A percentile compares a stretch with the other conserved stretches of the same genome.
These are phyloP conservation scores for Limonius californicus DNA, from an alignment of 1,140 invertebrate species.

Conservation along the genomic window DNA sequence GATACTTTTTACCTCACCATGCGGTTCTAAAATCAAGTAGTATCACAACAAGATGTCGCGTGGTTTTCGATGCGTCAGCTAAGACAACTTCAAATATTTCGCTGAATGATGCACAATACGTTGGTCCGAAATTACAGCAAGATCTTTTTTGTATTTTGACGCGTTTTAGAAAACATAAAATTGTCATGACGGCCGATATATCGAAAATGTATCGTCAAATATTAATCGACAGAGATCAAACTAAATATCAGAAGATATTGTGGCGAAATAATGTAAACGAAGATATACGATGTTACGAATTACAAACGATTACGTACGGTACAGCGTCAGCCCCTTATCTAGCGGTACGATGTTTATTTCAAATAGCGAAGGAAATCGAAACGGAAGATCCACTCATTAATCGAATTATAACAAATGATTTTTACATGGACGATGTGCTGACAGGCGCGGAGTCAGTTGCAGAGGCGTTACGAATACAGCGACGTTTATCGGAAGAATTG, in stretches of 20 bases:
- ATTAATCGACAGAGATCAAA: too few relatives aligned
- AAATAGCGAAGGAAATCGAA: conserved; percentile 33
- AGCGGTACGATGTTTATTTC: conserved; percentile 37
- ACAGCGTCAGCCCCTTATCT: conserved; percentile 41
- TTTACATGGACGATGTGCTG: conserved; percentile 48
- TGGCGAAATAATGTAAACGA: conserved; percentile 30
- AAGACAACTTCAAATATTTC: conserved; percentile 30
- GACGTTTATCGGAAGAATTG: conserved; percentile 21
- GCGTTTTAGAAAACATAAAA: conserved; percentile 43
- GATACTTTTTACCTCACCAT: conserved; percentile 42
- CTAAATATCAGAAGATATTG: conserved; percentile 40
- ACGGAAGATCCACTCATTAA: conserved; percentile 24
- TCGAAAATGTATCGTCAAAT: conserved; percentile 41
- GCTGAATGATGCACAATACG: conserved; percentile 33
- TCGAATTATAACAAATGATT: conserved; percentile 34
- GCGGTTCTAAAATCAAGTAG: conserved; percentile 34
- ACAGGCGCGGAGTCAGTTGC: conserved; percentile 35
- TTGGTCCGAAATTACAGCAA: too few relatives aligned
- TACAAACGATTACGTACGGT: conserved; percentile 35
- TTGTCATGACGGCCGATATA: conserved; percentile 31
- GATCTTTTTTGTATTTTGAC: conserved; percentile 36
- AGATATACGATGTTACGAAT: conserved; percentile 1
- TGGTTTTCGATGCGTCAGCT: conserved; percentile 40
- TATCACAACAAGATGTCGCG: conserved; percentile 38
- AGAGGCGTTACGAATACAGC: conserved; percentile 23